These are phyloP conservation scores for Cephus pulcher DNA, from an alignment of 2,888 invertebrate species.

Conservation along the genomic window DNA sequence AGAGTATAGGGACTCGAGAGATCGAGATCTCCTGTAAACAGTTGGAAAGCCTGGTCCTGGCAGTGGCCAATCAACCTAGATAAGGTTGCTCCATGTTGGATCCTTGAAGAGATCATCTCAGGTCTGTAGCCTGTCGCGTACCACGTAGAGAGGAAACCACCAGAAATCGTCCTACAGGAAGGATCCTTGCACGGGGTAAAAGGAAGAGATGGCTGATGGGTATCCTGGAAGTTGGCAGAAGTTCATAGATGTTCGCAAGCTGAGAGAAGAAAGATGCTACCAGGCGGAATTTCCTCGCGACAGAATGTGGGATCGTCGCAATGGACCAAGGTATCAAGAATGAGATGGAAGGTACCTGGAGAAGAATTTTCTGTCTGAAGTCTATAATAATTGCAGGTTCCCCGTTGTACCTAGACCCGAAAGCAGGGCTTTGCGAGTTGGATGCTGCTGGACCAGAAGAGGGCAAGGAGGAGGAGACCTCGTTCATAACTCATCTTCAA, in stretches of 20 bases:
- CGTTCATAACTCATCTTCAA: constrained; percentile 59
- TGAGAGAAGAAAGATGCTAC: not conserved
- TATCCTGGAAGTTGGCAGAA: not conserved
- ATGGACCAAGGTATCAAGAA: too few species aligned
- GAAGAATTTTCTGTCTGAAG: not conserved
- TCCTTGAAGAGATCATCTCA: not conserved
- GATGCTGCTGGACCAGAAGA: constrained; percentile 28
- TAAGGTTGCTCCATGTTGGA: not conserved
- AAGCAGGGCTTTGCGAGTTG: not conserved
- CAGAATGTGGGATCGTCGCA: not conserved
- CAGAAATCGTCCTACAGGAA: not conserved
- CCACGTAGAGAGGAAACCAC: not conserved
- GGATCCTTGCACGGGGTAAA: not conserved
- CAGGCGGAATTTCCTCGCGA: not conserved
- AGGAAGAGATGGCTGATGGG: not conserved
- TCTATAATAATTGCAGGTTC: not conserved
- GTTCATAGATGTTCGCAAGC: constrained; percentile 1
- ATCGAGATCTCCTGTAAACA: constrained; percentile 42
- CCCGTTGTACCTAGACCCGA: not conserved
- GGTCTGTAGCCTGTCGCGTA: not conserved
- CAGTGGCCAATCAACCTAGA: not conserved
- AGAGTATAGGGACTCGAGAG: not conserved
- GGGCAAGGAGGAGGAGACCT: constrained; percentile 14
- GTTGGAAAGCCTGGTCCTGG: constrained; percentile 16
- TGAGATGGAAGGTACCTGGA: not conserved